phyloP scores from a whole-genome alignment of 2,797 vertebrate genomes.

The Notoglanidium macrostoma region DNA sequence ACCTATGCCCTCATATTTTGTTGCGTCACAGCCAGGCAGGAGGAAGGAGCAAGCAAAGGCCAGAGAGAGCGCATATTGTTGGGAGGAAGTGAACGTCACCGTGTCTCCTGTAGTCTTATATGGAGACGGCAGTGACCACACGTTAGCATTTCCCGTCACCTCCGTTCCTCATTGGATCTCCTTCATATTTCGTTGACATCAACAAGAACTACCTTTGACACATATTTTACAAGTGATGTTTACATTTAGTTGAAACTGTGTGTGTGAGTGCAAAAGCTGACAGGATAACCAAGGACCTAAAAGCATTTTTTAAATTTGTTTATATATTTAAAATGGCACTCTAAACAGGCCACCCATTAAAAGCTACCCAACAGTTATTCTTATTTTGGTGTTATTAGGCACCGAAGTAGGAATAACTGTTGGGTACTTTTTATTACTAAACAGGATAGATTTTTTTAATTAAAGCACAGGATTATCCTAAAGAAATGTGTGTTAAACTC shows the following conservation, averaged over 20 bases:
- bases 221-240: constrained; percentile 28
- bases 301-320: not conserved
- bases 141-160: constrained; percentile 51
- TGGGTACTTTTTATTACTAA: not conserved
- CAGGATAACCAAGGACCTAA: not conserved
- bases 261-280: not conserved
- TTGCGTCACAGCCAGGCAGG: constrained; percentile 41
- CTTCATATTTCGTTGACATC: constrained; percentile 30
- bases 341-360: not conserved
- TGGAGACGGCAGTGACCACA: constrained; percentile 38
- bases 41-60: constrained; percentile 36
- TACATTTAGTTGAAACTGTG: not conserved
- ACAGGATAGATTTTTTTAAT: not conserved
- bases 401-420: not conserved
- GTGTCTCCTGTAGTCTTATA: constrained; percentile 24
- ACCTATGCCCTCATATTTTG: constrained; percentile 37
- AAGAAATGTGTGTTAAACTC: constrained; percentile 11
- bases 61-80: constrained; percentile 30
- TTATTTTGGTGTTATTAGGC: not conserved
- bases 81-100: constrained; percentile 34
- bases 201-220: constrained; percentile 38
- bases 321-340: not conserved
- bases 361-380: too few species aligned
- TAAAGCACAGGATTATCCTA: not conserved
- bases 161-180: constrained; percentile 43